These are phyloP conservation scores for Parelbella ahira DNA, from an alignment of 2,888 invertebrate genomes.

Conservation along the genomic window DNA sequence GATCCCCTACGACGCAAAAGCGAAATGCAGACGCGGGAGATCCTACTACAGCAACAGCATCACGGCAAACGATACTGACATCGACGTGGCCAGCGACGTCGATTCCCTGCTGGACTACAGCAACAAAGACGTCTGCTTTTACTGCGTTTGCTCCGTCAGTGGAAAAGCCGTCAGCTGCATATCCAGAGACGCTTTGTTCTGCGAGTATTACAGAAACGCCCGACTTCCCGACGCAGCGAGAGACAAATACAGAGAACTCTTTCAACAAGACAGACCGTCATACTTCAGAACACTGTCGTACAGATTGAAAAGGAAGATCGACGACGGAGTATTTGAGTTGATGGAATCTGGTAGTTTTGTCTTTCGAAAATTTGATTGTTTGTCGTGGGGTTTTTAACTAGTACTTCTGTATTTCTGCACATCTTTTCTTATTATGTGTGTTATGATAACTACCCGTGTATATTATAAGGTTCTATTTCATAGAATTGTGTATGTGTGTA, in stretches of 20 bases:
- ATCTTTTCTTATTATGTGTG: neutral
- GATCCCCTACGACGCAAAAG: slow-evolving; percentile 53
- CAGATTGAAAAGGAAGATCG: slow-evolving; percentile 64
- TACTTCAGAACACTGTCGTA: slow-evolving; percentile 58
- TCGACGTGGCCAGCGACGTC: slow-evolving; percentile 43
- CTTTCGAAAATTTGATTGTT: neutral
- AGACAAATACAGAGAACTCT: slow-evolving; percentile 43
- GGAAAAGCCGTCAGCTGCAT: slow-evolving; percentile 47
- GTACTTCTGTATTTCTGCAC: neutral
- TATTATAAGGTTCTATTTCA: no score
- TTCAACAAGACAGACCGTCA: slow-evolving; percentile 53
- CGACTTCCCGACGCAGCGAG: slow-evolving; percentile 35
- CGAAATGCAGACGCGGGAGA: slow-evolving; percentile 50
- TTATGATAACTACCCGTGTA: no score
- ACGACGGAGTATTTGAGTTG: slow-evolving; percentile 51
- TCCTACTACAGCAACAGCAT: slow-evolving; percentile 61
- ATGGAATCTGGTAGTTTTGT: slow-evolving; percentile 46
- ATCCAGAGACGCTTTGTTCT: slow-evolving; percentile 46
- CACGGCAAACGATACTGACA: slow-evolving; percentile 49
- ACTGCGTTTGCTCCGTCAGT: slow-evolving; percentile 52
- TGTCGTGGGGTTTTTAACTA: slow-evolving; percentile 14
- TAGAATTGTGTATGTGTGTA: no score
- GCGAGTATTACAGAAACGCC: slow-evolving; percentile 49
- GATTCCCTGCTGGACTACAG: slow-evolving; percentile 49
- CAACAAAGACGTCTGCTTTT: slow-evolving; percentile 45